Evolutionary conservation across 2,113 vertebrate species (phyloP), one percentile per base, ranked within the genome.

Genomic region (Lasiurus cinereus): DNA sequence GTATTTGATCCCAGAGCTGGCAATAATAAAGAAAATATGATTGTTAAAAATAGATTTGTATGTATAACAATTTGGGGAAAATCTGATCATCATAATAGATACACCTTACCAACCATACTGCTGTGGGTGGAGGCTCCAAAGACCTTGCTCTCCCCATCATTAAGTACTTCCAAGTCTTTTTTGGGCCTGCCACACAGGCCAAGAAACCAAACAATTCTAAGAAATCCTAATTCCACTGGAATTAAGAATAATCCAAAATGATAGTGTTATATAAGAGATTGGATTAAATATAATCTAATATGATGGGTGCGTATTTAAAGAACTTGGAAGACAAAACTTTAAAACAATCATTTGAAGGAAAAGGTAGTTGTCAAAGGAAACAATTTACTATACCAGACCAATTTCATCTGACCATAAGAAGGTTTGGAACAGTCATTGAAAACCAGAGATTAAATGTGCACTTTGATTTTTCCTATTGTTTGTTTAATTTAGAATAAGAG

Each of bases 201-300:
- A 97, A 97, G 90, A 95, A 97, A 56, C 18, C 90, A 98, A 98
- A 97, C 94, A 98, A 95, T 98, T 98, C 98, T 98, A 98, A 98
- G 98, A 98, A 98, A 97, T 88, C 76, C 87, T 98, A 98, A 98
- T 97, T 98, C 97, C 97, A 97, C 97, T 96, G 97, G 97, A 98
- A 97, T 88, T 96, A 96, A 97, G 97, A 96, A 94, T 97, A 97
- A 83, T 97, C 97, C 96, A 97, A 97, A 98, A 98, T 97, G 97
- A 98, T 98, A 98, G 97, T 95, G 93, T 98, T 98, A 98, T 88
- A 8, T 98, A 98, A 98, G 95, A 98, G 97, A 98, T 5, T 97
- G 98, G 98, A 98, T 98, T 98, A 98, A 98, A 94, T 90, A 96
- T 98, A 98, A 98, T 98, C 98, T 97, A 98, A 88, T 93, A 94